Base-by-base conservation (phyloP, 2,113 vertebrate species). In the Gavialis gangeticus region DNA sequence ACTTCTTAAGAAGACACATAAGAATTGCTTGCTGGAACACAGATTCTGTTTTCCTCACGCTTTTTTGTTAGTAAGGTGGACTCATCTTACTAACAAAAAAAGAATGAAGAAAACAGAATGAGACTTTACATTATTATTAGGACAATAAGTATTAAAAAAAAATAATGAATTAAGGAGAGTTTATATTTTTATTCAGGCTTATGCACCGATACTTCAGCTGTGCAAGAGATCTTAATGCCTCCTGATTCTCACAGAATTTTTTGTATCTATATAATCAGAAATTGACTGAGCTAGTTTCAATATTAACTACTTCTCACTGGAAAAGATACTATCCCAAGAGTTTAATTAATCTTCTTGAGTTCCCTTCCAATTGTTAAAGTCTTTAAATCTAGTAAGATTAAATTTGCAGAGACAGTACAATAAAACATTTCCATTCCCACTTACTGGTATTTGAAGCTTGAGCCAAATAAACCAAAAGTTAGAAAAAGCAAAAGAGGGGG, bases 211-310 rank as follows among this genome's bases (percentile, higher is more conserved):
- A 67, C 6, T 64, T 30, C 1, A 57, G 17, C 12, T 59, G 67
- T 71, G 75, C 63, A 82, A 75, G 4, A 2, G 16, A 59, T 2
- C 2, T 22, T 17, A 54, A 1, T 30, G 12, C 25, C 56, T 2
- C 22, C 28, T 67, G 14, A 16, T 17, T n/a, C 17, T 24, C 12
- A 10, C 0, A 2, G 22, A 0, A 0, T 8, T 86, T 0, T 1
- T n/a, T 77, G 11, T 62, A 69, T 55, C 27, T 28, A 80, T 17
- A 1, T 5, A 5, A 64, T 64, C 25, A 90, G 16, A 3, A 55
- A 77, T 88, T 91, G 15, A 46, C 79, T 77, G 13, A 63, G 21
- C 27, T n/a, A 58, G 15, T 90, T 77, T 88, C 34, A 69, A 60
- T 17, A 82, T 30, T 15, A 85, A 82, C 84, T 67, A 91, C 12